These are phyloP conservation scores for Lichenostomus cassidix DNA, from an alignment of 2,113 vertebrate species.

Conservation along the genomic window DNA sequence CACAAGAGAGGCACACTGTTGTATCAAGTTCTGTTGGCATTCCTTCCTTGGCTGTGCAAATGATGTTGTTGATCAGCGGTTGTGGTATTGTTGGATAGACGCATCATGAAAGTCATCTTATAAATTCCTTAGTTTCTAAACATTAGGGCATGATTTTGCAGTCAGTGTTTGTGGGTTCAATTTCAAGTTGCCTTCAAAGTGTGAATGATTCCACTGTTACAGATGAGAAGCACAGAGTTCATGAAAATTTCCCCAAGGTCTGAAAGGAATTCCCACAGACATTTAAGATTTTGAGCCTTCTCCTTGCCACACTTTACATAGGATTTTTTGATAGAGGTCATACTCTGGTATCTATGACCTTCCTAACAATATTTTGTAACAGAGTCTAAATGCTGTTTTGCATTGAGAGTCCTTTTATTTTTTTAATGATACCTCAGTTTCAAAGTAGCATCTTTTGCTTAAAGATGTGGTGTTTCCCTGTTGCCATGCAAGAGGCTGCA, in stretches of 20 bases:
- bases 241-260: not conserved
- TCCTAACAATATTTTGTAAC: not conserved
- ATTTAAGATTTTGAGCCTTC: not conserved
- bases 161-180: not conserved
- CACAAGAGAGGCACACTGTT: not conserved
- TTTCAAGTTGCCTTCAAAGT: not conserved
- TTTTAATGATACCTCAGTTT: slow-evolving; percentile 17
- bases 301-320: not conserved
- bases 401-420: not conserved
- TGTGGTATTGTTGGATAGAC: not conserved
- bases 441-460: slow-evolving; percentile 1
- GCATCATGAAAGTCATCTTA: not conserved
- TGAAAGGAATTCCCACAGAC: not conserved
- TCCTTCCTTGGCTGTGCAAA: not conserved
- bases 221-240: not conserved
- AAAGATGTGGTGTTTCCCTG: not conserved
- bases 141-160: not conserved
- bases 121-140: not conserved
- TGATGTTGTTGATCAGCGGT: not conserved
- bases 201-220: not conserved
- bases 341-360: not conserved
- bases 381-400: not conserved
- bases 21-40: not conserved
- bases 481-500: not conserved
- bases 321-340: not conserved